Percentiles rank a stretch among this genome's conserved stretches.
These are phyloP conservation scores for Eledone cirrhosa DNA, from an alignment of 2,888 invertebrate species.

Conservation along the genomic window DNA sequence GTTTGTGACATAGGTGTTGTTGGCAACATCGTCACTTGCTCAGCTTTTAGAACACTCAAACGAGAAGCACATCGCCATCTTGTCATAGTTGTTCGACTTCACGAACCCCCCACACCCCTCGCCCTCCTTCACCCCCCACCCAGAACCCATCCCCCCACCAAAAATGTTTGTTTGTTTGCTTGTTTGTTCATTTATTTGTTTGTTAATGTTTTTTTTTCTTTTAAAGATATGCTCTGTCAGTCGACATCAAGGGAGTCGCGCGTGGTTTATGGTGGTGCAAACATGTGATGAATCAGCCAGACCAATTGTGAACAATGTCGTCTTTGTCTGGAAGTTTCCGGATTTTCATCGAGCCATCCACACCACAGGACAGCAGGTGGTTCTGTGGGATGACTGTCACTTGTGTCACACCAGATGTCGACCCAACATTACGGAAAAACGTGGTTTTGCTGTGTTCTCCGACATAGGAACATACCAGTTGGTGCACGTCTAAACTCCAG, in stretches of 20 bases:
- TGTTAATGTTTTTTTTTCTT: background rate
- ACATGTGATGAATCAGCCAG: conserved; percentile 23
- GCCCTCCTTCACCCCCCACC: no score
- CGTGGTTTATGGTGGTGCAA: no score
- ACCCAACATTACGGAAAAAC: conserved; percentile 97
- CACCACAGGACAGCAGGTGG: conserved; percentile 96
- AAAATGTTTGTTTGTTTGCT: no score
- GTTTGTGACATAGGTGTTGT: no score
- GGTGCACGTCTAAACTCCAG: conserved; percentile 90
- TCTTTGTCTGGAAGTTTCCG: conserved; percentile 82
- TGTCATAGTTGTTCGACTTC: no score
- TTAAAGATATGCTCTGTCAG: background rate
- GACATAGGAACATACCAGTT: conserved; percentile 85
- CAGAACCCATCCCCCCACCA: no score
- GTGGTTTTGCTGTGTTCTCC: conserved; percentile 91
- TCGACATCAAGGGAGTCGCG: background rate
- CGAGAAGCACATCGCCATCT: no score
- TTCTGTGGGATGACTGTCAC: conserved; percentile 88
- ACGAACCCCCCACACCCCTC: no score
- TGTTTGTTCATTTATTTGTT: background rate
- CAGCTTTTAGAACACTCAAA: no score
- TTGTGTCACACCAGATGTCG: conserved; percentile 82
- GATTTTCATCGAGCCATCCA: conserved; percentile 98
- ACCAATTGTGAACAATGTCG: conserved; percentile 53
- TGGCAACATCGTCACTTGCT: no score